Conservation (phyloP, 2,888 invertebrate species). For the Notodonta dromedarius region DNA sequence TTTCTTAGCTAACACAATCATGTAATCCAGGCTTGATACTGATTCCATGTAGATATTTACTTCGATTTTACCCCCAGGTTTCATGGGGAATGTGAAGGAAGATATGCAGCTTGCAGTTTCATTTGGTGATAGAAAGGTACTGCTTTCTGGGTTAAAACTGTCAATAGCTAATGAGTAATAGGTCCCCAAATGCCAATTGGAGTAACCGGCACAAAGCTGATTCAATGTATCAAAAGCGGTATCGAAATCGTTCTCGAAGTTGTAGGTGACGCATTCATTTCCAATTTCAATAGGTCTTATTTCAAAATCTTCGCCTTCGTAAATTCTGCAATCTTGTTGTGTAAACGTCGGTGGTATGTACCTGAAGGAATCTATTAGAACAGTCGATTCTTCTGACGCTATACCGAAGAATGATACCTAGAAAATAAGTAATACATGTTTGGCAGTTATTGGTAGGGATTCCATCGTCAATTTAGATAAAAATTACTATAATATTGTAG, state of each 20-base stretch:
- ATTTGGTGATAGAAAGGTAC: slow-evolving; percentile 18
- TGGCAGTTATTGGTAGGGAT: neutral
- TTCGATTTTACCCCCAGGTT: slow-evolving; percentile 36
- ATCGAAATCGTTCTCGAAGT: slow-evolving; percentile 20
- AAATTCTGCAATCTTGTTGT: slow-evolving; percentile 2
- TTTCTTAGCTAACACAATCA: slow-evolving; percentile 48
- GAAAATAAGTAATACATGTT: neutral
- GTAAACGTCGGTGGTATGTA: slow-evolving; percentile 9
- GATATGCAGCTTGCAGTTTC: slow-evolving; percentile 22
- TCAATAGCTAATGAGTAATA: slow-evolving; percentile 17
- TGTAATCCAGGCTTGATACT: slow-evolving; percentile 37
- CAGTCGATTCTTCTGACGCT: slow-evolving; percentile 9
- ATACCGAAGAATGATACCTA: slow-evolving; percentile 8
- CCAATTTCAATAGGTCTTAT: neutral
- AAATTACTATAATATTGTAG: too few relatives aligned
- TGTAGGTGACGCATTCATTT: slow-evolving; percentile 1
- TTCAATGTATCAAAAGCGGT: slow-evolving; percentile 8
- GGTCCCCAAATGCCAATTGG: slow-evolving; percentile 20
- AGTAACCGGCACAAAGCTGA: slow-evolving; percentile 15
- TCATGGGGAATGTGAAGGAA: slow-evolving; percentile 15
- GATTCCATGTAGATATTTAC: slow-evolving; percentile 41
- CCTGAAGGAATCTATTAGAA: slow-evolving; percentile 11
- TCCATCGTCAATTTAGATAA: too few relatives aligned
- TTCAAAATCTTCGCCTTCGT: slow-evolving; percentile 1
- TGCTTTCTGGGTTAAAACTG: slow-evolving; percentile 13